These are phyloP conservation scores for Syngnathus floridae DNA, from an alignment of 2,113 vertebrate genomes.

Conservation along the genomic window DNA sequence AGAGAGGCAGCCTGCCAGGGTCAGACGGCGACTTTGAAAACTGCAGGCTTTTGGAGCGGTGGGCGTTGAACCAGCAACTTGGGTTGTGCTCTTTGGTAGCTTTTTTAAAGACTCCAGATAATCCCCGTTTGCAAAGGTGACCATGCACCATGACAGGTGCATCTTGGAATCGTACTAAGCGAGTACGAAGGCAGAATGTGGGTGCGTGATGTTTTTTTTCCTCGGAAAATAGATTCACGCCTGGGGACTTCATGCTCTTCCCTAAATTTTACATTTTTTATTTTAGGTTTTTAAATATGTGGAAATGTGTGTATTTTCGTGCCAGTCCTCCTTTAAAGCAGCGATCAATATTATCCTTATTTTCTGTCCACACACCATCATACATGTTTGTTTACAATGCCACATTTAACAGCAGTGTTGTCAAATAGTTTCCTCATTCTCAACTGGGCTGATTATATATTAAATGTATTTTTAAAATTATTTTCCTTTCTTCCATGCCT, in stretches of 20 bases:
- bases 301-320: slow-evolving; percentile 14
- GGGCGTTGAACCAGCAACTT: slow-evolving; percentile 47
- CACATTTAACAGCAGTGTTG: slow-evolving; percentile 38
- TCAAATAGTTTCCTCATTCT: slow-evolving; percentile 30
- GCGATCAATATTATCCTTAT: background rate
- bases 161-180: slow-evolving; percentile 56
- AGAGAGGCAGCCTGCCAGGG: slow-evolving; percentile 17
- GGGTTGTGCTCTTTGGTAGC: slow-evolving; percentile 29
- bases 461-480: slow-evolving; percentile 65
- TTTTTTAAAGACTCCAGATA: slow-evolving; percentile 53
- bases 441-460: slow-evolving; percentile 61
- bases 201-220: background rate
- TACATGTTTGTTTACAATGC: slow-evolving; percentile 21
- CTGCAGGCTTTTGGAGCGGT: slow-evolving; percentile 14
- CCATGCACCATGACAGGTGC: slow-evolving; percentile 63
- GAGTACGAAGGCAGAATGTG: slow-evolving; percentile 24
- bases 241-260: background rate
- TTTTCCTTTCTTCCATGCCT: slow-evolving; percentile 39
- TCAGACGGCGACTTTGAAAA: slow-evolving; percentile 40
- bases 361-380: slow-evolving; percentile 10
- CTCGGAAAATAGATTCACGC: slow-evolving; percentile 10
- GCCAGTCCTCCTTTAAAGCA: background rate
- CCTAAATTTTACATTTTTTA: background rate
- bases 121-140: slow-evolving; percentile 54
- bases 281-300: slow-evolving; percentile 1